A percentile compares a stretch with the other conserved stretches of the same genome.
Conservation (phyloP, 2,113 vertebrate genomes). For the Pterophyllum scalare region DNA sequence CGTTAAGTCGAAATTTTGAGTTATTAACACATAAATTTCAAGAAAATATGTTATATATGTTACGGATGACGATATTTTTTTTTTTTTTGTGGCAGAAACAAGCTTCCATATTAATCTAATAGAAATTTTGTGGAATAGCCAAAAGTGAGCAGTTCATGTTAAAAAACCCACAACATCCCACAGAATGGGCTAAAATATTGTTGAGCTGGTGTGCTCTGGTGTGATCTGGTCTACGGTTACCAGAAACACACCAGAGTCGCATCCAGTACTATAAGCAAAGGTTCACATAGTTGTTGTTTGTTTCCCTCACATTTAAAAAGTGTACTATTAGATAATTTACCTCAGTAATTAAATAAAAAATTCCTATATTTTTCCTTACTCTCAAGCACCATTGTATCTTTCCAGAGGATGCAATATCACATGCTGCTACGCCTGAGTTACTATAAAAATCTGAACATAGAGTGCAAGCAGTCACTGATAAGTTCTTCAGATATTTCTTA, state of each 20-base stretch:
- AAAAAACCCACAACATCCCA: too few relatives aligned
- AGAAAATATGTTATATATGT: too few relatives aligned
- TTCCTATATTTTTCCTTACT: neutral
- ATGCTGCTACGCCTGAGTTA: neutral
- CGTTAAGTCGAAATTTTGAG: too few relatives aligned
- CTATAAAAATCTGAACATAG: neutral
- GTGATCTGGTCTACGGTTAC: neutral
- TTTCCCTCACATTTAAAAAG: fast-evolving
- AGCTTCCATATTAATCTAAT: too few relatives aligned
- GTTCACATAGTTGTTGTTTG: fast-evolving
- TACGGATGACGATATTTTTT: too few relatives aligned
- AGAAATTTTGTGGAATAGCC: too few relatives aligned
- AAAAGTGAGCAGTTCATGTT: too few relatives aligned
- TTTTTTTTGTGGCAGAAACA: too few relatives aligned
- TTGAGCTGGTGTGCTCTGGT: too few relatives aligned
- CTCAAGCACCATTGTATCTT: neutral
- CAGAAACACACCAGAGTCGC: neutral
- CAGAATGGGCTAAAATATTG: too few relatives aligned
- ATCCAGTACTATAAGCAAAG: neutral
- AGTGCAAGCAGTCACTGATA: neutral
- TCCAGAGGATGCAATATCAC: neutral
- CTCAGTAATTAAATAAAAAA: neutral
- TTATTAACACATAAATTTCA: too few relatives aligned
- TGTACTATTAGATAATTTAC: neutral
- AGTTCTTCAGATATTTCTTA: neutral